Evolutionary conservation across 2,113 vertebrate species (phyloP).

Genomic region (Brachionichthys hirsutus): DNA sequence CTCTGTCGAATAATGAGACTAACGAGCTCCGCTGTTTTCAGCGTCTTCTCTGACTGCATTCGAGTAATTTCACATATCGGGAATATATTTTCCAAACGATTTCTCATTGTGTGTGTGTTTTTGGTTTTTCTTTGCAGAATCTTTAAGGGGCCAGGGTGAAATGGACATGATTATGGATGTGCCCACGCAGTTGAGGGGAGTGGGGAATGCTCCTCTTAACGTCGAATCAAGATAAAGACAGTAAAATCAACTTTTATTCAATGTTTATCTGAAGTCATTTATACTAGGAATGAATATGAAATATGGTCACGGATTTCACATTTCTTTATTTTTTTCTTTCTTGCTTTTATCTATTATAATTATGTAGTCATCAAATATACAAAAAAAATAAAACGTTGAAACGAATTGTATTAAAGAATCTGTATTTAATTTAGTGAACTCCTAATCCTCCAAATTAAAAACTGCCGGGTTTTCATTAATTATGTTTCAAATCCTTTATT

Average conservation of each 20-base stretch:
- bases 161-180: conserved; percentile 74
- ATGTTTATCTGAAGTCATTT: conserved; percentile 16
- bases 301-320: neutral
- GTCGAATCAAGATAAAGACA: conserved; percentile 26
- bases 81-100: conserved; percentile 59
- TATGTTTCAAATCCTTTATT: conserved; percentile 81
- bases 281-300: neutral
- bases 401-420: neutral
- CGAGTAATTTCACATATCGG: conserved; percentile 31
- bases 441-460: conserved; percentile 47
- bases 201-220: conserved; percentile 55
- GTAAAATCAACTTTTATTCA: conserved; percentile 12
- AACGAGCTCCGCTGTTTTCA: conserved; percentile 13
- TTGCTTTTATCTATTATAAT: neutral
- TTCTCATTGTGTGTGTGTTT: conserved; percentile 66
- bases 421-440: conserved; percentile 16
- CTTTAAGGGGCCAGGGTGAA: conserved; percentile 52
- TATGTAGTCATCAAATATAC: neutral
- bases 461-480: conserved; percentile 39
- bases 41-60: too few species aligned
- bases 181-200: conserved; percentile 61
- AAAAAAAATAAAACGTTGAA: neutral
- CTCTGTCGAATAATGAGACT: conserved; percentile 37
- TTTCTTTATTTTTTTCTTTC: neutral
- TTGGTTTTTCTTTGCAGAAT: conserved; percentile 65